Evolutionary conservation across 2,113 vertebrate genomes (phyloP).

Genomic region (Eptatretus burgeri): DNA sequence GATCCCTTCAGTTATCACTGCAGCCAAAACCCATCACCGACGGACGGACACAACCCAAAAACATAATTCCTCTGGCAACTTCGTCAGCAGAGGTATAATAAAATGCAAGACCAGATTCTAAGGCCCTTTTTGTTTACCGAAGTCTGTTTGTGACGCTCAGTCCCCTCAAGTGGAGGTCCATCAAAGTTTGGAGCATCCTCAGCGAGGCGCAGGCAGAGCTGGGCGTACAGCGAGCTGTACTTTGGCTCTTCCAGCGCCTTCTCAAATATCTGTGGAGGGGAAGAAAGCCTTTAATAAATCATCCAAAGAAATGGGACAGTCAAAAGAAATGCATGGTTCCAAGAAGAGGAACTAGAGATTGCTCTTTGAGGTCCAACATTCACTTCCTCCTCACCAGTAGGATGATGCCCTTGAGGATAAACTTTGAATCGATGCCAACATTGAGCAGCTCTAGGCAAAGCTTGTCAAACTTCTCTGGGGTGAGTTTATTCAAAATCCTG

Average conservation of each 20-base stretch:
- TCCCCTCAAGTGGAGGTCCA: conserved; percentile 87
- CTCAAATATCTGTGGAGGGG: conserved; percentile 58
- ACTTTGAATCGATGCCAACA: conserved; percentile 99
- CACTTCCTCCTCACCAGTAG: conserved; percentile 49
- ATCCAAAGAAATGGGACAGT: not conserved
- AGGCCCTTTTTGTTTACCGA: conserved; percentile 28
- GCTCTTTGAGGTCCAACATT: not conserved
- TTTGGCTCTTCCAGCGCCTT: conserved; percentile 99
- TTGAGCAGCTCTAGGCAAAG: conserved; percentile 99
- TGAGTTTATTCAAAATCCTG: conserved; percentile 99
- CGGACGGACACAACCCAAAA: too few relatives aligned
- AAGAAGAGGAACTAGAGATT: not conserved
- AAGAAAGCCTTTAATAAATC: not conserved
- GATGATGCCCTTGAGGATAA: conserved; percentile 99
- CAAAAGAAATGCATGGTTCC: not conserved
- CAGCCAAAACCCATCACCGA: too few relatives aligned
- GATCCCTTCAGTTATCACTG: too few relatives aligned
- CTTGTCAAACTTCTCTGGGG: conserved; percentile 99
- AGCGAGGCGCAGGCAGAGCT: conserved; percentile 99
- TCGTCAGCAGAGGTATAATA: too few relatives aligned
- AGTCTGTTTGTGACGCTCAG: conserved; percentile 96
- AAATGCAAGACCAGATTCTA: too few relatives aligned
- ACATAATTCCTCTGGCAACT: too few relatives aligned
- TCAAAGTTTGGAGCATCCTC: conserved; percentile 99
- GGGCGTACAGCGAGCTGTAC: conserved; percentile 98